Evolutionary conservation across 23 tunicate species (phyloP).

Genomic region (Botrylloides violaceus): DNA sequence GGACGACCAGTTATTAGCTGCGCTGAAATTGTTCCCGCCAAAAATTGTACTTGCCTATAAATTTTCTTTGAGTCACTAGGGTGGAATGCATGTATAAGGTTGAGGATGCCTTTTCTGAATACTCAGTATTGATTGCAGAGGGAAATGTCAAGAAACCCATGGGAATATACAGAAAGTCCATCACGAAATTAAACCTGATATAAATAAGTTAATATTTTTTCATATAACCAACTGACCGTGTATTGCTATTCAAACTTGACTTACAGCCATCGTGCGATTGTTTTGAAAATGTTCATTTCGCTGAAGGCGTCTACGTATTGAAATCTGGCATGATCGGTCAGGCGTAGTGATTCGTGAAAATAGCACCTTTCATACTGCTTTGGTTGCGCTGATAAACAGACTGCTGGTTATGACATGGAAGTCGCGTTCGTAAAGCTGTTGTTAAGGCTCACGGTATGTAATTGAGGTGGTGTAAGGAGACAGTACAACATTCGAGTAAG

Average conservation of each 20-base stretch:
- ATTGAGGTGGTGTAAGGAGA: background rate
- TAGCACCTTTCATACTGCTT: background rate
- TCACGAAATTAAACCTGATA: too few relatives aligned
- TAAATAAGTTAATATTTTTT: too few relatives aligned
- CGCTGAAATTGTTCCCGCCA: too few relatives aligned
- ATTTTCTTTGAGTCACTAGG: too few relatives aligned
- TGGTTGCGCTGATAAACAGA: background rate
- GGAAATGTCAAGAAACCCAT: too few relatives aligned
- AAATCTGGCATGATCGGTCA: background rate
- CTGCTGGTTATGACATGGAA: background rate
- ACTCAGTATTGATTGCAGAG: too few relatives aligned
- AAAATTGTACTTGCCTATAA: too few relatives aligned
- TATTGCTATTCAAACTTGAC: background rate
- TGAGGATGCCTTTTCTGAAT: too few relatives aligned
- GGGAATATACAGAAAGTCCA: too few relatives aligned
- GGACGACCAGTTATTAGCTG: too few relatives aligned
- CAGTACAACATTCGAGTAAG: too few relatives aligned
- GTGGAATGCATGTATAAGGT: too few relatives aligned
- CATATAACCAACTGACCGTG: background rate
- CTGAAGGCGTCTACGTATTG: background rate
- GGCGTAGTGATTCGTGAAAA: background rate
- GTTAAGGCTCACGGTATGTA: background rate
- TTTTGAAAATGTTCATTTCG: background rate
- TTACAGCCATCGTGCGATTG: background rate
- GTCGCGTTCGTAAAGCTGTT: background rate